Evolutionary conservation across 2,888 invertebrate species (phyloP).

Genomic region (Pseudanteris insignis): DNA sequence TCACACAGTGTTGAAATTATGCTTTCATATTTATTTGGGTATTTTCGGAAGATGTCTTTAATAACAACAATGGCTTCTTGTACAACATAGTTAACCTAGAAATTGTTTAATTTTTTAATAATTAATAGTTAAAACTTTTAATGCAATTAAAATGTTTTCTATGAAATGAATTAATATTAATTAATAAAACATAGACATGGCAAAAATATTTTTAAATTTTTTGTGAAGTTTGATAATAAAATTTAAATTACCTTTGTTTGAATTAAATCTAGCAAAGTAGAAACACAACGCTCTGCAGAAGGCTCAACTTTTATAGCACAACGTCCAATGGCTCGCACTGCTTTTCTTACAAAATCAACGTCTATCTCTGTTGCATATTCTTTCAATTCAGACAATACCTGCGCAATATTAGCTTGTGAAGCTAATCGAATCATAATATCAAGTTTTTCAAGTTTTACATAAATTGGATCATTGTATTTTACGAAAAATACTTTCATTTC

Average conservation of each 20-base stretch:
- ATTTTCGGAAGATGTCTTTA: slow-evolving; percentile 96
- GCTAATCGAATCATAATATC: slow-evolving; percentile 99
- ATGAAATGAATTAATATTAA: too few relatives aligned
- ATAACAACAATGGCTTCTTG: slow-evolving; percentile 99
- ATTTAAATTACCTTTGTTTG: slow-evolving; percentile 90
- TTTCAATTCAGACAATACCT: slow-evolving; percentile 96
- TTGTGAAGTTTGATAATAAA: too few relatives aligned
- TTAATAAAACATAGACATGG: too few relatives aligned
- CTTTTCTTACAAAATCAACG: slow-evolving; percentile 99
- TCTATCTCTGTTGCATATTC: slow-evolving; percentile 99
- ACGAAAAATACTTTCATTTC: slow-evolving; percentile 99
- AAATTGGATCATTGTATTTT: slow-evolving; percentile 99
- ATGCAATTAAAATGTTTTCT: too few relatives aligned
- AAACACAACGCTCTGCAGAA: slow-evolving; percentile 97
- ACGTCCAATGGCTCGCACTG: slow-evolving; percentile 96
- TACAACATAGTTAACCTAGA: slow-evolving; percentile 93
- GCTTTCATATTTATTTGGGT: slow-evolving; percentile 99
- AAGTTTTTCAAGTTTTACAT: slow-evolving; percentile 97
- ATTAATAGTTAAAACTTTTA: too few relatives aligned
- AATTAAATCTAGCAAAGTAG: slow-evolving; percentile 95
- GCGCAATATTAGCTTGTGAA: slow-evolving; percentile 96
- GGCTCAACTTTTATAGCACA: slow-evolving; percentile 99
- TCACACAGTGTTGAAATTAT: slow-evolving; percentile 99
- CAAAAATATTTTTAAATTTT: too few relatives aligned
- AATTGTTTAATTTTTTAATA: too few relatives aligned